These are phyloP conservation scores for Glaucomys volans DNA, from an alignment of 2,113 vertebrate species.

Conservation along the genomic window DNA sequence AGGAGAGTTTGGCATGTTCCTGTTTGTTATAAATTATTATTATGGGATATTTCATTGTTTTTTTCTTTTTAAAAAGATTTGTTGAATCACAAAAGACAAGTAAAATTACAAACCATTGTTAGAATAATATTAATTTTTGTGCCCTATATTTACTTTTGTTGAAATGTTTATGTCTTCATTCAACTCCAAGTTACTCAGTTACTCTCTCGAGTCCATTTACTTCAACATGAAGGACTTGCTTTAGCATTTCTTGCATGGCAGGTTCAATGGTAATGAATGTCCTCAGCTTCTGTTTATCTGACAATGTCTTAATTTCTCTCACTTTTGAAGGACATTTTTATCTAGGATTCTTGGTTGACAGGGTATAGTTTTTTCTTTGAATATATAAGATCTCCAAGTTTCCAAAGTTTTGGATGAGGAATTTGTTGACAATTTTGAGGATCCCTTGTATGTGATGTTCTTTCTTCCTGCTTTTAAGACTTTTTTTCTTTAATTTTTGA, in stretches of 20 bases:
- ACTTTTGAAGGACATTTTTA: not conserved
- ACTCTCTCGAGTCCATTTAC: not conserved
- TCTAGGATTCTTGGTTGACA: not conserved
- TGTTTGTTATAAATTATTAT: not conserved
- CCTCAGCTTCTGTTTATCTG: not conserved
- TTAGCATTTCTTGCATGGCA: not conserved
- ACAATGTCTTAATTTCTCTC: not conserved
- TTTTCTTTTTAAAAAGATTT: not conserved
- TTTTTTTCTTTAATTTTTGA: not conserved
- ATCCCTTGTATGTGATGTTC: not conserved
- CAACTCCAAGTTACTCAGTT: not conserved
- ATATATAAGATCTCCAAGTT: not conserved
- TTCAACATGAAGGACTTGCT: not conserved
- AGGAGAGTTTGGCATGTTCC: not conserved
- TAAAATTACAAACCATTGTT: not conserved
- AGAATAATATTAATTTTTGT: not conserved
- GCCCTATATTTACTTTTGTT: not conserved
- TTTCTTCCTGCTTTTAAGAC: not conserved
- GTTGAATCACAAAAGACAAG: not conserved
- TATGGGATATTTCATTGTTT: not conserved
- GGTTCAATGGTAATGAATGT: not conserved
- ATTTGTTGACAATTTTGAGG: not conserved
- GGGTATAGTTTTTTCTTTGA: not conserved
- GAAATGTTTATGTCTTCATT: not conserved
- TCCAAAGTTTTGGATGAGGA: not conserved